These are phyloP conservation scores for Lissonota sp. DNA, from an alignment of 2,888 invertebrate species.

Conservation along the genomic window DNA sequence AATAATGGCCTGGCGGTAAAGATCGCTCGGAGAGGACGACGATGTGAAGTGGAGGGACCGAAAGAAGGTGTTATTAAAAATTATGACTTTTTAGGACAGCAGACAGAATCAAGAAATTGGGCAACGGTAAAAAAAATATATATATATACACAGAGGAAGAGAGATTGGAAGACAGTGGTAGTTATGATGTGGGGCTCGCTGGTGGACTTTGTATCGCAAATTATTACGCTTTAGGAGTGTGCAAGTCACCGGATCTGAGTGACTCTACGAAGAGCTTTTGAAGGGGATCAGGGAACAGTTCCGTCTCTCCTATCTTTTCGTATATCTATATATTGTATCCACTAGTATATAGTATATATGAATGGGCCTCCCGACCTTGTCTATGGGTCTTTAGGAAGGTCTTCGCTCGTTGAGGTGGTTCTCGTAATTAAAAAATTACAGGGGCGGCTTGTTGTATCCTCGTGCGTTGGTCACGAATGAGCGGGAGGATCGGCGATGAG, in stretches of 20 bases:
- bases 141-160: not conserved
- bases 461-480: constrained; percentile 49
- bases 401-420: constrained; percentile 65
- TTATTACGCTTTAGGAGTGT: constrained; percentile 37
- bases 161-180: constrained; percentile 9
- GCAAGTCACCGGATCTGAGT: constrained; percentile 78
- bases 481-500: constrained; percentile 17
- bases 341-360: too few relatives aligned
- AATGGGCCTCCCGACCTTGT: constrained; percentile 20
- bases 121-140: not conserved
- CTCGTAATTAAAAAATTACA: constrained; percentile 82
- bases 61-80: constrained; percentile 74
- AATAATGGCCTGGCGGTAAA: constrained; percentile 35
- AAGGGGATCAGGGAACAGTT: constrained; percentile 25
- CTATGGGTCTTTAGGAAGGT: constrained; percentile 24
- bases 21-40: constrained; percentile 15
- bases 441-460: constrained; percentile 70
- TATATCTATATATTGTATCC: not conserved
- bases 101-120: constrained; percentile 59
- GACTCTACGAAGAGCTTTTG: constrained; percentile 58
- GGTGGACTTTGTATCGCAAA: constrained; percentile 36
- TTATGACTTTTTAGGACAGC: constrained; percentile 63
- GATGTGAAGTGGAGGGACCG: constrained; percentile 43
- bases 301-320: constrained; percentile 1
- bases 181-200: constrained; percentile 32